Evolutionary conservation across 2,888 invertebrate species (phyloP).

Genomic region (Rambutsinella grinnellia): DNA sequence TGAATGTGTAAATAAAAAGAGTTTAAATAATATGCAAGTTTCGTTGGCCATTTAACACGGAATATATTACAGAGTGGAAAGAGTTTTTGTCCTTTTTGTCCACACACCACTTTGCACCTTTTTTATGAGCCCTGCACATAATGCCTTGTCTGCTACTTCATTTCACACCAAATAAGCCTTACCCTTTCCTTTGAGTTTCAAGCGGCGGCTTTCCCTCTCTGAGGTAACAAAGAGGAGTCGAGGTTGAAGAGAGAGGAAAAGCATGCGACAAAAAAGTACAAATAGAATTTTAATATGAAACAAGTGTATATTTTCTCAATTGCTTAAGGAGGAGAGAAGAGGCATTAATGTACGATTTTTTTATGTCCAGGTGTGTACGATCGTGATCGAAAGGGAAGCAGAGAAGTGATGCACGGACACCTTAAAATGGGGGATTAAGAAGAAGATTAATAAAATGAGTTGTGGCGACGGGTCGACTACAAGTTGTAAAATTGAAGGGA

Average conservation of each 20-base stretch:
- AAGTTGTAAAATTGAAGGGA: neutral
- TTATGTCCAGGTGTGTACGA: neutral
- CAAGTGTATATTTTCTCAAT: no score
- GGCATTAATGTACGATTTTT: neutral
- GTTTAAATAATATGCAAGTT: neutral
- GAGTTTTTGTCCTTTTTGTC: constrained; percentile 24
- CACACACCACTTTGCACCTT: constrained; percentile 49
- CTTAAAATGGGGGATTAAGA: neutral
- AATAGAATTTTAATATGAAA: neutral
- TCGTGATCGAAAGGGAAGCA: no score
- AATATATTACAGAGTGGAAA: neutral
- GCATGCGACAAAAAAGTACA: constrained; percentile 3
- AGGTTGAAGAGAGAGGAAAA: neutral
- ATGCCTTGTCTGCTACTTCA: constrained; percentile 14
- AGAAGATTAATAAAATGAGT: constrained; percentile 15
- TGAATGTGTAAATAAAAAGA: no score
- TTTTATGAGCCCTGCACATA: constrained; percentile 30
- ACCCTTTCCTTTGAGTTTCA: neutral
- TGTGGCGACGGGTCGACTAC: constrained; percentile 23
- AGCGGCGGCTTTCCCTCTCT: neutral
- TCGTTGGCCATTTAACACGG: neutral
- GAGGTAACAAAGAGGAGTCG: neutral
- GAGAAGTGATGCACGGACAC: neutral
- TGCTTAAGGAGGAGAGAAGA: neutral
- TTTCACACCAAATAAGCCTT: neutral